Evolutionary conservation across 2,888 invertebrate species (phyloP), one percentile per base, ranked within the genome.

Genomic region (Rosalia funebris): DNA sequence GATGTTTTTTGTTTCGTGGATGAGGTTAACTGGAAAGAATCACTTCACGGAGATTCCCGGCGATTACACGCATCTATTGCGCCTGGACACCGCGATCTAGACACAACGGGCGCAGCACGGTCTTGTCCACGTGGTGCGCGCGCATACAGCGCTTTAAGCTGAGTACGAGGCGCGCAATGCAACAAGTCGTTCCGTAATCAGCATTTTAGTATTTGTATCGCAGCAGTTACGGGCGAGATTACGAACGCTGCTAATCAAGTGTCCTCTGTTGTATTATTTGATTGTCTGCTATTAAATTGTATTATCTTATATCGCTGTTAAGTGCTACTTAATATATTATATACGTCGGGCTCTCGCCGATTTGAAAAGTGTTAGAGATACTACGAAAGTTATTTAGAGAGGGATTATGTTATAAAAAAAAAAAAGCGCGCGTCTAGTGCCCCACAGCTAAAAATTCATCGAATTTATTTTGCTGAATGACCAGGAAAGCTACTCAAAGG

Each of bases 401-500:
- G 53, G 64, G 56, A 64, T 45, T 31, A 45, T 17, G 44, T 19
- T 19, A 20, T 44, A 44, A 16, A 48, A 50, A n/a, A n/a, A 50
- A 12, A 39, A 14, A 39, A 41, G 19, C 11, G 34, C 11, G 20
- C 7, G 11, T 50, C 11, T 3, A 46, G 39, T 50, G 39, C 50
- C 39, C 11, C 3, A 50, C 25, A 50, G 37, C 15, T 20, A 25
- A 39, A 16, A 48, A 39, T 15, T 50, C 34, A 36, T 47, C 19
- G 15, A 48, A 57, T 60, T 66, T 48, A 36, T 53, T 63, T 63
- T 60, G 59, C 63, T 70, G 71, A 68, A 73, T 73, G 73, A 73
- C 71, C 65, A 70, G 69, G 66, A 70, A 70, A 68, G 69, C 70
- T 36, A 71, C 65, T 62, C 66, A 65, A 20, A 68, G 68, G 68